Conservation (phyloP, 2,888 invertebrate species). For the Endotricha flammealis region DNA sequence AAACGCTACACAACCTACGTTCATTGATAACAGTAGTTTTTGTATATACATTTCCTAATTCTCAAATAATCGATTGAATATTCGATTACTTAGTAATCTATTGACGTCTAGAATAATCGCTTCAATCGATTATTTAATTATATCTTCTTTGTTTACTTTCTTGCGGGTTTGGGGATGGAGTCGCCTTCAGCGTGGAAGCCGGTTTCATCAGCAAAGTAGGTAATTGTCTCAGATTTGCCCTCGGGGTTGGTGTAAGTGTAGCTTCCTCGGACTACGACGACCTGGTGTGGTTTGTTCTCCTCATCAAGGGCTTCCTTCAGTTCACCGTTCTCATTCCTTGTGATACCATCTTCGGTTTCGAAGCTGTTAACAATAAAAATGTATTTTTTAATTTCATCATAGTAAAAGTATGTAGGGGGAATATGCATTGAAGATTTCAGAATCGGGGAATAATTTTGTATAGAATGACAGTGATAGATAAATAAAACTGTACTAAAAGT, state of each 20-base stretch:
- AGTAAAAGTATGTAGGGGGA: neutral
- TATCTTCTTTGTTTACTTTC: constrained; percentile 19
- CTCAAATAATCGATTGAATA: neutral
- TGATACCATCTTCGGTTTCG: constrained; percentile 78
- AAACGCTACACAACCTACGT: constrained; percentile 14
- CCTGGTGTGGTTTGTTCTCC: constrained; percentile 75
- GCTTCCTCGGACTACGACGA: constrained; percentile 78
- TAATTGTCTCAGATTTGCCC: constrained; percentile 69
- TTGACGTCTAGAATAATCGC: constrained; percentile 9
- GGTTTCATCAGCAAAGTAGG: constrained; percentile 79
- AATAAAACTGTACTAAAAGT: too few relatives aligned
- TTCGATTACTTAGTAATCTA: neutral
- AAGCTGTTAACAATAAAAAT: constrained; percentile 37
- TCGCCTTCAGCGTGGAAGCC: constrained; percentile 81
- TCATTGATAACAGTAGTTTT: neutral
- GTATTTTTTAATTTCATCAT: neutral
- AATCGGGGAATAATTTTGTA: too few relatives aligned
- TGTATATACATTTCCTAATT: neutral
- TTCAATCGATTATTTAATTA: constrained; percentile 4
- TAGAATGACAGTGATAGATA: too few relatives aligned
- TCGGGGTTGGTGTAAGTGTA: constrained; percentile 76
- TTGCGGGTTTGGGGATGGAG: constrained; percentile 75
- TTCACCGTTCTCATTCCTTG: constrained; percentile 68
- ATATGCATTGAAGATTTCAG: too few relatives aligned
- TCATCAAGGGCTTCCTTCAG: constrained; percentile 60